Evolutionary conservation across 2,888 invertebrate species (phyloP), one percentile per base, ranked within the genome.

Genomic region (Altica lythri): DNA sequence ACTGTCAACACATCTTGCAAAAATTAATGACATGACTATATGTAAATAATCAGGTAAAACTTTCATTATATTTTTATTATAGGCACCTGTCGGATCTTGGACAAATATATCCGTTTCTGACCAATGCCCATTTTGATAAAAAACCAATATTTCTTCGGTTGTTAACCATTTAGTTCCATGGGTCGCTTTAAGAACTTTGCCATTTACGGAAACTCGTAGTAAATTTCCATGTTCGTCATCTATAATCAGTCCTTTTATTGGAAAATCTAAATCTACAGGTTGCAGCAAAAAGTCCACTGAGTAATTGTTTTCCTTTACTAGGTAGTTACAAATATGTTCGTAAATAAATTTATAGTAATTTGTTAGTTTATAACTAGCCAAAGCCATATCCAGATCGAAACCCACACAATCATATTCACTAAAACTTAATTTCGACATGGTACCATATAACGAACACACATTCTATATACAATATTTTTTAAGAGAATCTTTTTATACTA

Each of bases 301-400:
- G 65, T 85, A 86, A 0, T 80, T 82, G 64, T 80, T 83, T 10
- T 81, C 63, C 1, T 82, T 74, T 1, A 89, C 81, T 43, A 90
- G 70, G 71, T 77, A 89, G 4, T 81, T 78, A 0, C 83, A 77
- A 30, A 89, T 65, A 1, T 80, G 72, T 16, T 83, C 75, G 69
- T 88, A 88, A 53, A 83, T 84, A 66, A 86, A 67, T 37, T 76
- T 73, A 1, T 83, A 77, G 76, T 87, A 79, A 60, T 85, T 81
- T 1, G 78, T 79, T 9, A 89, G 75, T 67, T 88, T 84, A 68
- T 88, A 90, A 46, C 84, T 80, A 16, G 86, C 78, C 42, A 90
- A 66, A 0, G 90, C 90, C 63, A 88, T 85, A 66, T 90, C 90
- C 62, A 90, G 75, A 75, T 90, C 90, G 69, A 90, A 90, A 1